Evolutionary conservation across 2,797 vertebrate species (phyloP).

Genomic region (Lagothrix lagotricha): DNA sequence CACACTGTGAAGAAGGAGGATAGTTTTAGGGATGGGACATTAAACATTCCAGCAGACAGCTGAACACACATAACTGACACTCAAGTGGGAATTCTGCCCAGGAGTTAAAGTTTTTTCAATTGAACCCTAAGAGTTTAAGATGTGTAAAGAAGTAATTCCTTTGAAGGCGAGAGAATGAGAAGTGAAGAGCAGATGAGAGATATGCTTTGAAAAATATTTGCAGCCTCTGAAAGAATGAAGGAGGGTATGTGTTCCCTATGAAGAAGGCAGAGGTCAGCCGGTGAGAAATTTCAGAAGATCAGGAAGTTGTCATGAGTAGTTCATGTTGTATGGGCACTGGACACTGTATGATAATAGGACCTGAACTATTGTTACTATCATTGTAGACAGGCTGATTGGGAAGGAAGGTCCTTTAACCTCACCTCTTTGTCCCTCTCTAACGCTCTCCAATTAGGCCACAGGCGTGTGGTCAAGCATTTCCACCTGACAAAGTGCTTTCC

Average conservation of each 20-base stretch:
- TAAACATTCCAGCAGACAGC: not conserved
- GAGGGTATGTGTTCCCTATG: not conserved
- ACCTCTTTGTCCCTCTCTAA: not conserved
- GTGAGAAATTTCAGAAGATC: not conserved
- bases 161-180: not conserved
- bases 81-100: not conserved
- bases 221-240: not conserved
- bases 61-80: not conserved
- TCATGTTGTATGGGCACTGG: fast-evolving
- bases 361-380: not conserved
- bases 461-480: not conserved
- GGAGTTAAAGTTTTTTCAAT: not conserved
- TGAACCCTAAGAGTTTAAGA: not conserved
- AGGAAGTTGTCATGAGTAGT: not conserved
- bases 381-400: not conserved
- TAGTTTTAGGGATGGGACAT: not conserved
- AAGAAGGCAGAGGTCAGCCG: not conserved
- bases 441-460: not conserved
- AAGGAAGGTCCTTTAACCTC: not conserved
- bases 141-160: not conserved
- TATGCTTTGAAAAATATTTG: not conserved
- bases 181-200: not conserved
- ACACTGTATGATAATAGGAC: not conserved
- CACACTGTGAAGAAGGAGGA: not conserved
- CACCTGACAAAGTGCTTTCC: not conserved